These are phyloP conservation scores for Diacarnus erythraeanus DNA, from an alignment of 37 sponge, comb jelly and placozoan genomes.

Conservation along the genomic window DNA sequence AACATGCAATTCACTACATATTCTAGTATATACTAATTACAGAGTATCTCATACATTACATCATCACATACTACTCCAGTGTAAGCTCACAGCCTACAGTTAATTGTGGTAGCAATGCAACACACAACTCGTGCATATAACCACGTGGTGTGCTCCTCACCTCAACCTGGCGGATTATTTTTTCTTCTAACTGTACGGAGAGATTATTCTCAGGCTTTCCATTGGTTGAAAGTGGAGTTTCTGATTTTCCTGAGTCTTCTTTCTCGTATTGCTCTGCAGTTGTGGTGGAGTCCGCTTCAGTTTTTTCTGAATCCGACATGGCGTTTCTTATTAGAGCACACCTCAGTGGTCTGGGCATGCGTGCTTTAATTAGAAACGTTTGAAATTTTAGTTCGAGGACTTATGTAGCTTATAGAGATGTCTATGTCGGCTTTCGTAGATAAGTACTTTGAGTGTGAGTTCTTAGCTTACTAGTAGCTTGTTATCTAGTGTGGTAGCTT, in stretches of 20 bases:
- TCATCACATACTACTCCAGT: neutral
- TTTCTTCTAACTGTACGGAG: slow-evolving; percentile 56
- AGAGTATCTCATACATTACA: neutral
- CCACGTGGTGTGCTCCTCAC: slow-evolving; percentile 23
- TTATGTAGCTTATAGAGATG: neutral
- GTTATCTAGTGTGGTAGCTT: neutral
- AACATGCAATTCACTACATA: neutral
- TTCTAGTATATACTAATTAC: too few relatives aligned
- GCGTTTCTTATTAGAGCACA: slow-evolving; percentile 34
- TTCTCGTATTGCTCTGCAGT: neutral
- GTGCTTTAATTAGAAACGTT: slow-evolving; percentile 17
- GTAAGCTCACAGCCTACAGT: neutral
- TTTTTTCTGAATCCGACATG: slow-evolving; percentile 4
- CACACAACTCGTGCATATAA: neutral
- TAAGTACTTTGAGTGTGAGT: slow-evolving; percentile 63
- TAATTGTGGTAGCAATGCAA: neutral
- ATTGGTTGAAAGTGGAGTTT: neutral
- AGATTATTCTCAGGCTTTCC: neutral
- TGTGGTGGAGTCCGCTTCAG: neutral
- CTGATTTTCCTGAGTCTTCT: neutral
- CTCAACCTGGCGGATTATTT: slow-evolving; percentile 81
- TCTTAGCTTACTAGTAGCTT: neutral
- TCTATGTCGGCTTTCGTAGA: slow-evolving; percentile 36
- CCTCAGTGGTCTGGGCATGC: neutral
- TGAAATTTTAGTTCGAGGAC: neutral